Evolutionary conservation across 1,140 invertebrate genomes (phyloP).

Genomic region (Scaptomyza pallida): DNA sequence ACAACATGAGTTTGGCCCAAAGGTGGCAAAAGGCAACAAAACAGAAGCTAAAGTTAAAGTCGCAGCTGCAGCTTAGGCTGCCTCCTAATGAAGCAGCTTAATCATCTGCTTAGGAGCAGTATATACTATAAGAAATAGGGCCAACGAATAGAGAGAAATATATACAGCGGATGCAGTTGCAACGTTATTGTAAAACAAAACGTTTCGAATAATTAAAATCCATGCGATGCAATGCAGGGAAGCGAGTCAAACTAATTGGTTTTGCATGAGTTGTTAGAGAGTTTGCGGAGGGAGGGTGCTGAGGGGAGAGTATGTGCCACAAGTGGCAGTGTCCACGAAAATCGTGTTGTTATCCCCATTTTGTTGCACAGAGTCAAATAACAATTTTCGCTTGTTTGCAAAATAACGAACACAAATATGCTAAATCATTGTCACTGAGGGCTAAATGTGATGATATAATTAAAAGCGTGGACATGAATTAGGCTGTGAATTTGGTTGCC

Average conservation of each 20-base stretch:
- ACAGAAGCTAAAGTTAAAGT: constrained; percentile 37
- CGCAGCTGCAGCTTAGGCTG: constrained; percentile 19
- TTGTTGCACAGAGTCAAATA: constrained; percentile 26
- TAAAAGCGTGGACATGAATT: neutral
- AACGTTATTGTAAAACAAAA: constrained; percentile 37
- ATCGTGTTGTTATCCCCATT: constrained; percentile 10
- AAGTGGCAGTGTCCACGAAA: constrained; percentile 48
- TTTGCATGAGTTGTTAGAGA: constrained; percentile 64
- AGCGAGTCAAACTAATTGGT: constrained; percentile 78
- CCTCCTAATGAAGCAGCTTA: constrained; percentile 29
- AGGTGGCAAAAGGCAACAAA: constrained; percentile 52
- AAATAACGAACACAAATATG: constrained; percentile 7
- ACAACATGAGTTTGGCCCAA: constrained; percentile 56
- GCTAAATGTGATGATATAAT: neutral
- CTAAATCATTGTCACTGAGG: constrained; percentile 2
- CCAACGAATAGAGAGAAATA: too few relatives aligned
- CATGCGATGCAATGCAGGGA: constrained; percentile 51
- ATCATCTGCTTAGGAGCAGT: neutral
- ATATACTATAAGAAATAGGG: neutral
- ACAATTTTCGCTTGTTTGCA: constrained; percentile 10
- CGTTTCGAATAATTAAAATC: constrained; percentile 44
- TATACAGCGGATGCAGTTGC: constrained; percentile 28
- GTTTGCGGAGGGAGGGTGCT: too few relatives aligned
- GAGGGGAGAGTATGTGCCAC: constrained; percentile 5
- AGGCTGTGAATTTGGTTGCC: neutral